Evolutionary conservation across 2,888 invertebrate genomes (phyloP), one percentile per base, ranked within the genome.

Genomic region (Papilio protenor): DNA sequence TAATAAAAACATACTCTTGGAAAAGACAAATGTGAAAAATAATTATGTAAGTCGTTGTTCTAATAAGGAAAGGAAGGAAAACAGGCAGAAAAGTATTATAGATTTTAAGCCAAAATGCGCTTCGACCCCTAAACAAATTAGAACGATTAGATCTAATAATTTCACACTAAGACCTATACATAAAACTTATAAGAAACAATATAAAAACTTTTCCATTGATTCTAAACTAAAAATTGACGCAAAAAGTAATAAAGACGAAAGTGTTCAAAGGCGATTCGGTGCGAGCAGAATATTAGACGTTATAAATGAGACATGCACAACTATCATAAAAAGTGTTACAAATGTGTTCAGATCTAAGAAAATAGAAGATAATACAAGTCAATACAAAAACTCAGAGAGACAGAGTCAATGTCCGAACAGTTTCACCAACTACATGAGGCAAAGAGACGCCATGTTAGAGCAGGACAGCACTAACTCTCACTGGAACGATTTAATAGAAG

Each of bases 301-400:
- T 12, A 87, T 94, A 57, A 94, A 94, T 71, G 90, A 90, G 45
- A 91, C 94, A 0, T 94, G 92, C 79, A 89, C 90, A 18, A 89
- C 89, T 3, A 80, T 94, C 5, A 87, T 92, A 1, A 90, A 90
- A 83, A 88, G 90, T 12, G 87, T 94, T 2, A 89, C 86, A 84
- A 90, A 86, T 79, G 90, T 93, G 70, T 93, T 94, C 76, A 87
- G 80, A 80, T 77, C 83, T 5, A 90, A 86, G 75, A 83, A 76
- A 16, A 64, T 73, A 23, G 59, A 76, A 72, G 76, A 80, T 10
- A 72, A 1, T 23, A 45, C 78, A 14, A 77, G 79, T 57, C 77
- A 79, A 59, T 76, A 66, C 6, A 66, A 55, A 40, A 76, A 16
- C 40, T 69, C 79, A 11, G 75, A 76, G 11, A 72, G 47, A 27